Conservation (phyloP, 2,113 vertebrate species). For the Redunca redunca region DNA sequence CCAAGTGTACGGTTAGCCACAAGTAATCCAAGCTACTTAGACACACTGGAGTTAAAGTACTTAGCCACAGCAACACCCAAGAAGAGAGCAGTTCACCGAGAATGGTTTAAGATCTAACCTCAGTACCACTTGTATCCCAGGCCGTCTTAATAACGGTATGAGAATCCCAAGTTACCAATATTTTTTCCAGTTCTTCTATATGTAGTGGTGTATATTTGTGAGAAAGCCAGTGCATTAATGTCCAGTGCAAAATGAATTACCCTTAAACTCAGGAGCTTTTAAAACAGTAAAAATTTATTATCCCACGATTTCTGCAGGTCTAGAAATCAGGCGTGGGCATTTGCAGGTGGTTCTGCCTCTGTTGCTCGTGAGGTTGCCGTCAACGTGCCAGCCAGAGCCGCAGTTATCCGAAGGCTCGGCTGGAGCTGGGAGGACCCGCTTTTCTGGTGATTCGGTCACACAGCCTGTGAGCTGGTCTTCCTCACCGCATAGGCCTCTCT, state of each 20-base stretch:
- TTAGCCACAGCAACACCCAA: background rate
- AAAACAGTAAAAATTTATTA: background rate
- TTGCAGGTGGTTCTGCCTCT: background rate
- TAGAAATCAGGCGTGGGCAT: background rate
- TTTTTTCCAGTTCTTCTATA: background rate
- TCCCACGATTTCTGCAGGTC: background rate
- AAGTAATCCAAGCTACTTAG: background rate
- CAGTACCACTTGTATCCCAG: background rate
- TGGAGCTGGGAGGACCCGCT: background rate
- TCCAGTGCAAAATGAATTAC: background rate
- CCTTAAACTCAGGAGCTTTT: background rate
- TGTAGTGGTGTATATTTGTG: background rate
- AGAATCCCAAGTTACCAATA: background rate
- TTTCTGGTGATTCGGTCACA: background rate
- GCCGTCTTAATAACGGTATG: background rate
- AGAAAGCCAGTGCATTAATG: background rate
- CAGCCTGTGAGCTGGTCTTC: background rate
- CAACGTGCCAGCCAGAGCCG: background rate
- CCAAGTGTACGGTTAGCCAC: background rate
- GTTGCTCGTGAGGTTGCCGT: background rate
- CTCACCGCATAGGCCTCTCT: fast-evolving
- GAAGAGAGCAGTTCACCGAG: background rate
- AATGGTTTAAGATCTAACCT: background rate
- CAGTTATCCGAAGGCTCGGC: background rate
- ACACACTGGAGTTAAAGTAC: background rate